Base-by-base conservation (phyloP, 2,888 invertebrate genomes). In the Eupsilia transversa region DNA sequence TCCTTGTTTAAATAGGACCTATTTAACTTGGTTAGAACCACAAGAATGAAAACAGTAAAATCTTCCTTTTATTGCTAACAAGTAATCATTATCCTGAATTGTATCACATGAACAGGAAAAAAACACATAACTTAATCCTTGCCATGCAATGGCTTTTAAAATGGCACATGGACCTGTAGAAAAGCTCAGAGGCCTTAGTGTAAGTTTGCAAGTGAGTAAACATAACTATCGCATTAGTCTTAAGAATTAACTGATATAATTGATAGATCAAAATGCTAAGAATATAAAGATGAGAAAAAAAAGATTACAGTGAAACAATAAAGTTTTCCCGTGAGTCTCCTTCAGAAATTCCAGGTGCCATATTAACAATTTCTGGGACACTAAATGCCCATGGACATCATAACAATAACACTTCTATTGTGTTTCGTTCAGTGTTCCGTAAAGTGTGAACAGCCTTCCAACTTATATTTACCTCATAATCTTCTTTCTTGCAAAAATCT, bases 401-500 rank as follows among this genome's bases (percentile, higher is more conserved):
- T 46, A 46, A 6, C 23, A 7, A 46, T 46, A 46, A 23, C 7
- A 46, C 7, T 6, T 20, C 20, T 46, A 20, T 46, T 46, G 17
- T 14, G 14, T 43, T 5, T 43, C 5, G 5, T 43, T 17, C 4
- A 43, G 5, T 43, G 43, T 14, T 12, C 43, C 5, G 7, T 20
- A 20, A 46, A 20, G 7, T 20, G 20, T 27, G 41, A 43, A 43
- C 12, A 43, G 20, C 27, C 20, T 12, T 3, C 27, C 1, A 41
- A 10, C 4, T 63, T 63, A n/a, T 33, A 65, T 20, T 54, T 56
- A 94, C 94, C 88, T 92, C 90, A 90, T 82, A 92, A 72, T 92
- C 90, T 17, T 93, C 93, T 59, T 90, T 93, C 76, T 88, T 93
- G 3, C 89, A 84, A 4, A 87, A 86, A 14, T 93, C 93, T 76